Percentiles rank a stretch among this genome's conserved stretches.
phyloP scores from a whole-genome alignment of 2,113 vertebrate species.

The Ancistrus triradiatus region DNA sequence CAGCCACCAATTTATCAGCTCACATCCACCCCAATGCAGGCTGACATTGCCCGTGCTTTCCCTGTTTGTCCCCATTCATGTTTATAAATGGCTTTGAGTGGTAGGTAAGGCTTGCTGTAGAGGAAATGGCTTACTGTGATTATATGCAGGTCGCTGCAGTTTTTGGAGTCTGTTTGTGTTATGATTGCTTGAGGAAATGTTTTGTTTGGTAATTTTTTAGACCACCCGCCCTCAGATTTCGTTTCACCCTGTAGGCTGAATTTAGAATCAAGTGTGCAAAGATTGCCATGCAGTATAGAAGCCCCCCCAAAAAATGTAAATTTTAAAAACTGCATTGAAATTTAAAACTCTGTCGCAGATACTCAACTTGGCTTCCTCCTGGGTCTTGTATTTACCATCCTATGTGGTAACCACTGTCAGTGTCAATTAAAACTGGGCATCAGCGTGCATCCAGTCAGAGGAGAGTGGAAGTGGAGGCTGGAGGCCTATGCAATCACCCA shows the following conservation, averaged over 20 bases:
- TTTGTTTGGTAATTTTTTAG: conserved; percentile 56
- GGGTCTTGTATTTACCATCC: background rate
- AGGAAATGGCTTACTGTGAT: conserved; percentile 55
- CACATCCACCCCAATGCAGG: conserved; percentile 51
- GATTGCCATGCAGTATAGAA: background rate
- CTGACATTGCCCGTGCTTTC: conserved; percentile 54
- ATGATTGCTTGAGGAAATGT: conserved; percentile 68
- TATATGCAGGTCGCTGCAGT: conserved; percentile 49
- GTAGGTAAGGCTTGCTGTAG: conserved; percentile 33
- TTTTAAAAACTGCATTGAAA: too few species aligned
- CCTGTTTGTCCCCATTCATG: conserved; percentile 52
- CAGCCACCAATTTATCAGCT: conserved; percentile 65
- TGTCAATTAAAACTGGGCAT: too few species aligned
- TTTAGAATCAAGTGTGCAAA: conserved; percentile 22
- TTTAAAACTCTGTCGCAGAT: background rate
- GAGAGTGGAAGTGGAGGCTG: background rate
- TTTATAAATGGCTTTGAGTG: conserved; percentile 55
- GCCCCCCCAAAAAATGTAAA: too few species aligned
- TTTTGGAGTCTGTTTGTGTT: conserved; percentile 64
- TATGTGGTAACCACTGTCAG: too few species aligned
- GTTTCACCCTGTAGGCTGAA: conserved; percentile 29
- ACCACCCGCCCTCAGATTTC: conserved; percentile 35
- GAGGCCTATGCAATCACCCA: too few species aligned
- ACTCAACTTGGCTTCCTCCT: background rate
- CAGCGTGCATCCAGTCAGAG: too few species aligned